phyloP scores from a whole-genome alignment of 2,888 invertebrate species.

The Phytoseiulus persimilis region DNA sequence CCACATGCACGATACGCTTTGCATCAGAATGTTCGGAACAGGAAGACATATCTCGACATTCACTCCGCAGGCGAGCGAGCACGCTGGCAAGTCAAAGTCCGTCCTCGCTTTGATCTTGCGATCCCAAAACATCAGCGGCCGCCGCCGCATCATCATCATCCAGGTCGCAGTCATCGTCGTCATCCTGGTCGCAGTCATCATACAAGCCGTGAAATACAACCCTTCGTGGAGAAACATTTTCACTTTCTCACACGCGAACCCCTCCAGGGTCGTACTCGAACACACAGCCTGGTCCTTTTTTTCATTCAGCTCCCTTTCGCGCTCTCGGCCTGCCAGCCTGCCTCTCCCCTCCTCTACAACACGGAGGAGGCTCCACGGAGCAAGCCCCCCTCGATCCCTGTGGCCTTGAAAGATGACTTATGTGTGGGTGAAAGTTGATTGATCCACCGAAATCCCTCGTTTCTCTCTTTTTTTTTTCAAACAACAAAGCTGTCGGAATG shows the following conservation, averaged over 20 bases:
- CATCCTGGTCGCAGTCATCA: not conserved
- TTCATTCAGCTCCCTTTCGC: not conserved
- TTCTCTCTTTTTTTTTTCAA: not conserved
- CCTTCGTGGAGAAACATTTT: not conserved
- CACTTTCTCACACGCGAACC: conserved; percentile 5
- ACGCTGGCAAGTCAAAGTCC: not conserved
- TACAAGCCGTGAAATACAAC: conserved; percentile 5
- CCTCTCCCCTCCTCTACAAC: too few species aligned
- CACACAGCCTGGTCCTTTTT: not conserved
- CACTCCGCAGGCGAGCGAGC: not conserved
- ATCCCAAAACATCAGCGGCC: not conserved
- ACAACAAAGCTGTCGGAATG: conserved; percentile 5
- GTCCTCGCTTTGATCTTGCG: not conserved
- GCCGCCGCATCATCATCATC: not conserved
- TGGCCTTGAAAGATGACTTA: conserved; percentile 5
- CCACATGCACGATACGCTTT: not conserved
- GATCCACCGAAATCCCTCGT: not conserved
- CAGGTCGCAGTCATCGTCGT: not conserved
- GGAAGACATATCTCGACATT: not conserved
- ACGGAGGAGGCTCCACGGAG: too few species aligned
- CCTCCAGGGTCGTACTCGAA: not conserved
- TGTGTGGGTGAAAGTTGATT: conserved; percentile 5
- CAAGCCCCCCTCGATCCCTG: not conserved
- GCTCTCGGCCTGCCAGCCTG: not conserved
- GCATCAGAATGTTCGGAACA: conserved; percentile 5